phyloP scores from a whole-genome alignment of 2,888 invertebrate genomes.

The Phortica okadai region DNA sequence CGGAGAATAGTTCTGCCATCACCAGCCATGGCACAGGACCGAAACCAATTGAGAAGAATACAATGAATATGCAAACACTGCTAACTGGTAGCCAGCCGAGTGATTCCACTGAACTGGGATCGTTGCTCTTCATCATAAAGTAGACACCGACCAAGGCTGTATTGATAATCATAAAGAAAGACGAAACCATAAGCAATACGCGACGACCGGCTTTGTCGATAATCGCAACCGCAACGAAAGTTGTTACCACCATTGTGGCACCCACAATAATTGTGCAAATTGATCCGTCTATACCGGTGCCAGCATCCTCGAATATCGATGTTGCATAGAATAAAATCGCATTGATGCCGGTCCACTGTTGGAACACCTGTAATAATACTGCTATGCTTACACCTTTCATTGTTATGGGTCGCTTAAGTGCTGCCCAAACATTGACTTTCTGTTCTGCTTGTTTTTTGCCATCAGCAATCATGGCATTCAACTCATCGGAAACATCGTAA shows the following conservation, averaged over 20 bases:
- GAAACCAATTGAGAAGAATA: constrained; percentile 87
- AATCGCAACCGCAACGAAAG: constrained; percentile 83
- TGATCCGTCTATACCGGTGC: constrained; percentile 69
- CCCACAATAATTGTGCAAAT: constrained; percentile 86
- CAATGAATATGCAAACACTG: constrained; percentile 84
- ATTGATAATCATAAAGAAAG: constrained; percentile 82
- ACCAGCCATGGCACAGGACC: constrained; percentile 88
- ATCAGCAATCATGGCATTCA: constrained; percentile 55
- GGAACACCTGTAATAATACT: constrained; percentile 89
- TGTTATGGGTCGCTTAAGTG: constrained; percentile 79
- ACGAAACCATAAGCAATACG: constrained; percentile 84
- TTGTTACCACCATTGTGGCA: constrained; percentile 81
- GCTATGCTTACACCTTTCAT: constrained; percentile 83
- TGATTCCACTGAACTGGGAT: constrained; percentile 53
- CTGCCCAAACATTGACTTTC: constrained; percentile 77
- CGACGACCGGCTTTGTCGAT: constrained; percentile 88
- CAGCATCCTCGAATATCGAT: constrained; percentile 80
- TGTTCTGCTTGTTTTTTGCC: constrained; percentile 30
- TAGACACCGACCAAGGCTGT: constrained; percentile 82
- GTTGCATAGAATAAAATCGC: constrained; percentile 87
- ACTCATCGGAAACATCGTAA: constrained; percentile 74
- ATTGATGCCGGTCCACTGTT: constrained; percentile 89
- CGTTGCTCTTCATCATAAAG: constrained; percentile 76
- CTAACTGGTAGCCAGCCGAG: constrained; percentile 85
- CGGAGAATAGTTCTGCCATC: constrained; percentile 85